Evolutionary conservation across 2,797 vertebrate genomes (phyloP), one percentile per base, ranked within the genome.

Genomic region (Oreonectes daqikongensis): DNA sequence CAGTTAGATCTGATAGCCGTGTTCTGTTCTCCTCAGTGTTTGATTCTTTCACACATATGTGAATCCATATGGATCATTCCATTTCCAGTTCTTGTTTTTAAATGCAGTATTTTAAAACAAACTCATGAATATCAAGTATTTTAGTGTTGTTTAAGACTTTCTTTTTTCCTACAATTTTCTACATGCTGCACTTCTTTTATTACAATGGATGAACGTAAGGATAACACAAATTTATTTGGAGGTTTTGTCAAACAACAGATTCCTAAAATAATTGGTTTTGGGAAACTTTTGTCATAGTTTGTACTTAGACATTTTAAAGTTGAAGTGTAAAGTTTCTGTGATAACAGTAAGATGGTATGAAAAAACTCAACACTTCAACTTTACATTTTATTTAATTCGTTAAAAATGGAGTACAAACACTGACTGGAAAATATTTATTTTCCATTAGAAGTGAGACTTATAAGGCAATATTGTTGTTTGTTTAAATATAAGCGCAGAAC

Each of bases 31-130:
- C 4, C 18, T 60, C 4, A 9, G 18, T 24, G 2, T 30, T 48
- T 50, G 18, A 26, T n/a, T 72, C 55, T n/a, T n/a, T n/a, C n/a
- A n/a, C n/a, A n/a, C n/a, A n/a, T n/a, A n/a, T n/a, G n/a, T n/a
- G n/a, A n/a, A n/a, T n/a, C n/a, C 48, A 18, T 10, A 12, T 24
- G 20, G 26, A 63, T 1, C 5, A 5, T 50, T 8, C 7, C 9
- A 24, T 22, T 55, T 81, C 46, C 69, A 74, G 69, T 78, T 42
- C 55, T 46, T 69, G 18, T 69, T 79, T 79, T 69, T 55, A 32
- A 35, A 66, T 80, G 66, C 26, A 64, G 50, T 53, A 53, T 53
- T 53, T n/a, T n/a, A n/a, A 7, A 24, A 53, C 12, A 11, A 53
- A 2, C 5, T 46, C 5, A 40, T 40, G 5, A 40, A 11, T 40